Conservation (phyloP, 1,140 invertebrate genomes). For the Arion vulgaris region DNA sequence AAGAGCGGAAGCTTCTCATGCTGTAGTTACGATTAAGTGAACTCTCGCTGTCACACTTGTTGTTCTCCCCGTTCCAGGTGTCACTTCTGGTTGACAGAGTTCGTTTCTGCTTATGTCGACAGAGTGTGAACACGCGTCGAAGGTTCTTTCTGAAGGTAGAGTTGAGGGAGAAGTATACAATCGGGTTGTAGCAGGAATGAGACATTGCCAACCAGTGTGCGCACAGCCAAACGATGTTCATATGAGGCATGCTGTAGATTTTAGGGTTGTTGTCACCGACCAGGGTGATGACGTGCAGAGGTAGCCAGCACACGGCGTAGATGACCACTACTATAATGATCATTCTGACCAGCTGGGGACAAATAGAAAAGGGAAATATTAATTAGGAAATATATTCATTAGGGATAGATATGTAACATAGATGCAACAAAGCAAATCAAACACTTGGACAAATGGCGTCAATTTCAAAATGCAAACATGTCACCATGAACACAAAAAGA, state of each 20-base stretch:
- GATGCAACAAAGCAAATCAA: no score
- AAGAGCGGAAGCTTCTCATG: not conserved
- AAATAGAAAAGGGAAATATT: conserved; percentile 38
- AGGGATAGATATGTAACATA: no score
- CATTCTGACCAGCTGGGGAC: conserved; percentile 93
- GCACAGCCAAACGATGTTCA: conserved; percentile 62
- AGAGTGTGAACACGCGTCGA: conserved; percentile 50
- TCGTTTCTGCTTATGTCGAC: conserved; percentile 29
- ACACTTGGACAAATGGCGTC: no score
- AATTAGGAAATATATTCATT: no score
- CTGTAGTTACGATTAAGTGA: not conserved
- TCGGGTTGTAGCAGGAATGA: conserved; percentile 92
- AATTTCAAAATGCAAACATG: no score
- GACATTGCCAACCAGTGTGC: conserved; percentile 91
- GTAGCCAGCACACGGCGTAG: conserved; percentile 90
- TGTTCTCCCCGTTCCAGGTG: not conserved
- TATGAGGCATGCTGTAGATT: conserved; percentile 74
- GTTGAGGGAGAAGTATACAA: conserved; percentile 96
- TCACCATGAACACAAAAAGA: no score
- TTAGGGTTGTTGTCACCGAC: conserved; percentile 68
- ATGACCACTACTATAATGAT: conserved; percentile 91
- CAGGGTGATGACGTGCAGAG: conserved; percentile 81
- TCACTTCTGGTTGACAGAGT: not conserved
- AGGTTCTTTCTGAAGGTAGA: conserved; percentile 80
- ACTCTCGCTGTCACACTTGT: not conserved